Evolutionary conservation across 2,113 vertebrate species (phyloP).

Genomic region (Stercorarius parasiticus): DNA sequence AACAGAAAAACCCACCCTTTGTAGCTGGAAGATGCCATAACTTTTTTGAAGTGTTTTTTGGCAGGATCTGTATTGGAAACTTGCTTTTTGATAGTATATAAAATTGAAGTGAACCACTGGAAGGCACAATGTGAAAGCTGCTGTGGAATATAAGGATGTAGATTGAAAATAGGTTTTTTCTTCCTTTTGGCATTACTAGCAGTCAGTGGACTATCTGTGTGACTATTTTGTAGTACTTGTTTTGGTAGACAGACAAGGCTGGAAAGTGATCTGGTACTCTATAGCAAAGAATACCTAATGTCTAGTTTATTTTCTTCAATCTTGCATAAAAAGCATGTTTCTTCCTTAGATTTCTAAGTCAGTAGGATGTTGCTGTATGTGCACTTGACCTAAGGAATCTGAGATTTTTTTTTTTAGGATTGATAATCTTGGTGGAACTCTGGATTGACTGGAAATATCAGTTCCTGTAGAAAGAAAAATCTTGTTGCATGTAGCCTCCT

Average conservation of each 20-base stretch:
- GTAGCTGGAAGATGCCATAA: neutral
- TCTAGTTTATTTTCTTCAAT: neutral
- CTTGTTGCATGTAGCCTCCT: neutral
- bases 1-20: neutral
- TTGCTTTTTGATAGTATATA: neutral
- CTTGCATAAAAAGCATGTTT: neutral
- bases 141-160: neutral
- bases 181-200: neutral
- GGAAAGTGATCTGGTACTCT: neutral
- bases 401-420: neutral
- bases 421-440: neutral
- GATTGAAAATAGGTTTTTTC: neutral
- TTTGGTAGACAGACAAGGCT: neutral
- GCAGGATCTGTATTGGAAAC: neutral
- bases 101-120: neutral
- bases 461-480: neutral
- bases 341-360: neutral
- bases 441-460: rapidly evolving
- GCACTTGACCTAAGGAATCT: neutral
- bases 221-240: neutral
- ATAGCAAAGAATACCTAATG: rapidly evolving
- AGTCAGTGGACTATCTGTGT: neutral
- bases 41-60: neutral
- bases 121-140: neutral
- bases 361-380: neutral